Percentiles rank a stretch among this genome's conserved stretches.
phyloP scores from a whole-genome alignment of 2,888 invertebrate species.

The Yponomeuta cagnagella region DNA sequence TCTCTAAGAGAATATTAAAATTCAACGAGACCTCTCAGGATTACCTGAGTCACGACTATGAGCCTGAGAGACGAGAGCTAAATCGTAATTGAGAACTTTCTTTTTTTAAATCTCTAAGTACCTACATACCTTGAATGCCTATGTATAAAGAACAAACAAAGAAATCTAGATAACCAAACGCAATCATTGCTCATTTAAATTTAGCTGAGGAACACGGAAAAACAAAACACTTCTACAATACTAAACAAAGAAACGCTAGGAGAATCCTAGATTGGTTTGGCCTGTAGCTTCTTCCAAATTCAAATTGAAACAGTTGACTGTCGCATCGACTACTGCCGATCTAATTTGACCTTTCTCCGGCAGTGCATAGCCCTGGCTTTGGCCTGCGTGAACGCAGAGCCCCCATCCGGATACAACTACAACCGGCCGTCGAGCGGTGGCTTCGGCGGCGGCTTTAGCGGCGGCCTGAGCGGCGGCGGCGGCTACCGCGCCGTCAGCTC shows the following conservation, averaged over 20 bases:
- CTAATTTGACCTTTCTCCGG: conserved; percentile 31
- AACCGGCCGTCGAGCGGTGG: conserved; percentile 78
- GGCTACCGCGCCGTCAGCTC: conserved; percentile 85
- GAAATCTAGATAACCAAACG: not conserved
- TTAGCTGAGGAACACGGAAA: not conserved
- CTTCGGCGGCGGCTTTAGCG: conserved; percentile 53
- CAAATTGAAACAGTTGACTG: not conserved
- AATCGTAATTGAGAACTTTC: not conserved
- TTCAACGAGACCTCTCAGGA: not conserved
- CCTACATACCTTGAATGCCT: not conserved
- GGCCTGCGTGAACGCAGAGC: conserved; percentile 84
- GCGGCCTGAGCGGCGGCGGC: conserved; percentile 77
- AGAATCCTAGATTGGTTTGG: not conserved
- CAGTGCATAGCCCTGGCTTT: conserved; percentile 90
- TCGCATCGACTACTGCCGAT: not conserved
- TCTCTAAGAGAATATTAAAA: conserved; percentile 8
- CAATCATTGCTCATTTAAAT: not conserved
- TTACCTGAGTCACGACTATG: not conserved
- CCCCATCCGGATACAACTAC: conserved; percentile 86
- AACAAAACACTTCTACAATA: not conserved
- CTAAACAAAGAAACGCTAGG: not conserved
- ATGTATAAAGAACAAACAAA: not conserved
- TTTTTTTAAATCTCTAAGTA: not conserved
- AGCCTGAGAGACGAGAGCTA: not conserved
- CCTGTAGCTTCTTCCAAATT: not conserved